Percentiles rank a stretch among this genome's conserved stretches.
Conservation (phyloP, 2,113 vertebrate genomes). For the Nothobranchius kuhntae region DNA sequence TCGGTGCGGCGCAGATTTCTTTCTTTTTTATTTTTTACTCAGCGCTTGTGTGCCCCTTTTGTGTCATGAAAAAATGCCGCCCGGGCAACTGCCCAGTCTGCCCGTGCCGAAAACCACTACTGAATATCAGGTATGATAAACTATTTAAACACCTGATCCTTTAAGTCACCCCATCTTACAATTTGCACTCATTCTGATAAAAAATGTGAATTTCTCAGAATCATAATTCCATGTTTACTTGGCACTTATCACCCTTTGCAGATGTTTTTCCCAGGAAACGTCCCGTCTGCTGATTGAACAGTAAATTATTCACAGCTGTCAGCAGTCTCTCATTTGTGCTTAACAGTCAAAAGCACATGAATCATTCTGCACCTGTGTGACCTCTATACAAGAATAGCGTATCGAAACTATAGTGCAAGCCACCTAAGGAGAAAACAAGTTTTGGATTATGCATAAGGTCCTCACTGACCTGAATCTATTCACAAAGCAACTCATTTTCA, state of each 20-base stretch:
- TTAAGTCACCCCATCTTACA: too few species aligned
- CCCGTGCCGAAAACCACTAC: too few species aligned
- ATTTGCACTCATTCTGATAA: neutral
- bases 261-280: neutral
- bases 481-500: conserved; percentile 1
- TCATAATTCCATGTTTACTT: neutral
- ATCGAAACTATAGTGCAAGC: conserved; percentile 21
- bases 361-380: conserved; percentile 22
- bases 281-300: conserved; percentile 10
- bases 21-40: too few species aligned
- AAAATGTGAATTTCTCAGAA: neutral
- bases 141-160: too few species aligned
- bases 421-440: conserved; percentile 16
- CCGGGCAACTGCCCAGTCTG: too few species aligned
- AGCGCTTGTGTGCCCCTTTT: too few species aligned
- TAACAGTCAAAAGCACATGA: conserved; percentile 34
- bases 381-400: conserved; percentile 32
- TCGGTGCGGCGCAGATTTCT: too few species aligned
- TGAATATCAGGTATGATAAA: too few species aligned
- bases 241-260: neutral
- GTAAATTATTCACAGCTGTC: conserved; percentile 43
- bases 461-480: conserved; percentile 9
- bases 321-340: conserved; percentile 31
- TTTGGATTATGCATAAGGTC: conserved; percentile 15
- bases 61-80: too few species aligned